phyloP scores from a whole-genome alignment of 2,797 vertebrate genomes.

The Hylomyscus alleni region DNA sequence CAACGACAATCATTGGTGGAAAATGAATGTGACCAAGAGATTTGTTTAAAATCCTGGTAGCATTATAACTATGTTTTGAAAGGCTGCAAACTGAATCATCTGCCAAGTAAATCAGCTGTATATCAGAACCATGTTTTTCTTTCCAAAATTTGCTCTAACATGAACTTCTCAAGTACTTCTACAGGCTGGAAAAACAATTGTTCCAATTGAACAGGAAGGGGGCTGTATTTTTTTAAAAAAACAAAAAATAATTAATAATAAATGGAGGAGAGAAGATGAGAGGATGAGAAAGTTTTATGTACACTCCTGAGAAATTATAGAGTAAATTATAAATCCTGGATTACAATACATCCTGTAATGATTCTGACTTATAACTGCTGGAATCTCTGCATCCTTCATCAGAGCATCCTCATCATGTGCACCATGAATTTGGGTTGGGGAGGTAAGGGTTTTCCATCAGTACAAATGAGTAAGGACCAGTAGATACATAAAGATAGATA shows the following conservation, averaged over 20 bases:
- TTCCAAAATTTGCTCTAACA: constrained; percentile 22
- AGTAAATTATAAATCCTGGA: background rate
- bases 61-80: background rate
- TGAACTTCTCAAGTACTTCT: background rate
- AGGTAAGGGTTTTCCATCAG: background rate
- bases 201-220: background rate
- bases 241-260: background rate
- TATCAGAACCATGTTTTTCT: background rate
- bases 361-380: background rate
- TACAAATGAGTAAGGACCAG: background rate
- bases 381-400: background rate
- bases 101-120: background rate
- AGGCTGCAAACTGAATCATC: background rate
- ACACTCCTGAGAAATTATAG: background rate
- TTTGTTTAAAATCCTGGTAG: background rate
- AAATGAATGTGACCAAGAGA: background rate
- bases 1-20: background rate
- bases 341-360: background rate
- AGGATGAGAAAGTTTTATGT: background rate
- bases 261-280: background rate
- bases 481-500: background rate
- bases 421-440: too few species aligned
- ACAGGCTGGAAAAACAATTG: background rate
- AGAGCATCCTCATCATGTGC: background rate
- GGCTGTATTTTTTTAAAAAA: background rate